Evolutionary conservation across 2,888 invertebrate species (phyloP).

Genomic region (Congeria kusceri): DNA sequence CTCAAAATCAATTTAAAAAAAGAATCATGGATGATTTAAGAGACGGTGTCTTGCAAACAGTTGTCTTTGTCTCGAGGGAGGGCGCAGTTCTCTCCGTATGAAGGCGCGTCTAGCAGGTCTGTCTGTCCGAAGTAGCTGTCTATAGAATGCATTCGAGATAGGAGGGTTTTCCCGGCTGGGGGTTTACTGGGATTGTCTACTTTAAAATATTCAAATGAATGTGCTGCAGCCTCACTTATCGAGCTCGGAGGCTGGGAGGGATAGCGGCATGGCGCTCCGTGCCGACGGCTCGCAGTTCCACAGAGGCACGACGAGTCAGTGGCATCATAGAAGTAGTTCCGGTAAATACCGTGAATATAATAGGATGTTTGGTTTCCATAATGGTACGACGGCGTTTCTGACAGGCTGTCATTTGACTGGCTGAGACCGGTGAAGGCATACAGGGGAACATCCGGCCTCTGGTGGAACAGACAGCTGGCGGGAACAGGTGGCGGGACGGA

Average conservation of each 20-base stretch:
- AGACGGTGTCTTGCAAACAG: too few species aligned
- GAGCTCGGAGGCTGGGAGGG: neutral
- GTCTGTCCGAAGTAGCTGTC: conserved; percentile 22
- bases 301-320: conserved; percentile 3
- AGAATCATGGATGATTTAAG: too few species aligned
- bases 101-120: too few species aligned
- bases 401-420: conserved; percentile 92
- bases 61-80: too few species aligned
- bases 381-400: conserved; percentile 90
- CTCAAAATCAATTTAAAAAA: too few species aligned
- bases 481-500: too few species aligned
- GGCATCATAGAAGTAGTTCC: conserved; percentile 33
- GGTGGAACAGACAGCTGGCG: too few species aligned
- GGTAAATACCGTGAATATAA: conserved; percentile 32
- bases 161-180: neutral
- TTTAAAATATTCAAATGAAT: conserved; percentile 4
- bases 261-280: neutral
- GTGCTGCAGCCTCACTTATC: conserved; percentile 1
- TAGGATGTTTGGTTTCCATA: conserved; percentile 93
- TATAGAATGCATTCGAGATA: conserved; percentile 23
- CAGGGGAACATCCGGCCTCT: too few species aligned
- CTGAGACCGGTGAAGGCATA: conserved; percentile 88
- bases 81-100: too few species aligned
- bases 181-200: neutral
- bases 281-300: conserved; percentile 8